Evolutionary conservation across 2,888 invertebrate genomes (phyloP), one percentile per base, ranked within the genome.

Genomic region (Neelides folsomi): DNA sequence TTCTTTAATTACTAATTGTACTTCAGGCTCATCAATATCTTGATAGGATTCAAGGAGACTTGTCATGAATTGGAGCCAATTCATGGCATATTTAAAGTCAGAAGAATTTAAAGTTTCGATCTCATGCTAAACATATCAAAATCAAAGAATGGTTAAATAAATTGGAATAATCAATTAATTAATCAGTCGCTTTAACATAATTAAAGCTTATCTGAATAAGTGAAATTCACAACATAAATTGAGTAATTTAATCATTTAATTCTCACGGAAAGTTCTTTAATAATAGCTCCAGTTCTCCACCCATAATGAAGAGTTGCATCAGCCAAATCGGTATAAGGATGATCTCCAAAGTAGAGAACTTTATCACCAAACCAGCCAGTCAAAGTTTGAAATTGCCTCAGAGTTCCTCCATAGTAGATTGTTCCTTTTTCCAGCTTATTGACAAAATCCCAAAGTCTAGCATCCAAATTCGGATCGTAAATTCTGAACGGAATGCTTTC

Each of bases 261-360:
- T n/a, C n/a, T 71, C 70, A 92, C 92, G 65, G 84, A 83, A 40
- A 97, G 73, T 72, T 97, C 97, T 64, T 85, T 87, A 59, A 97
- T 94, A 58, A 97, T 94, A 37, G 95, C 95, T 1, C 94, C 95
- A 3, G 97, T 97, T 63, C 93, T 79, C 62, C 62, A 64, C 2
- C 95, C 95, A 95, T 47, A 94, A 68, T 92, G 86, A 36, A 94
- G 73, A 1, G 93, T 93, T 38, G 93, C 90, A 74, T 95, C 94
- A 8, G 94, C 95, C 53, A 97, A 77, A 73, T 97, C 97, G 67
- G 83, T 89, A 73, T 94, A 95, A 0, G 95, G 94, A 74, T 97
- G 97, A 74, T 97, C 97, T 0, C 97, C 95, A 72, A 95, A 95
- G 72, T 97, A 97, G 18, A 97, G 72, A 40, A 95, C 94, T 66